phyloP scores from a whole-genome alignment of 2,113 vertebrate species.

The Corythaixoides concolor region DNA sequence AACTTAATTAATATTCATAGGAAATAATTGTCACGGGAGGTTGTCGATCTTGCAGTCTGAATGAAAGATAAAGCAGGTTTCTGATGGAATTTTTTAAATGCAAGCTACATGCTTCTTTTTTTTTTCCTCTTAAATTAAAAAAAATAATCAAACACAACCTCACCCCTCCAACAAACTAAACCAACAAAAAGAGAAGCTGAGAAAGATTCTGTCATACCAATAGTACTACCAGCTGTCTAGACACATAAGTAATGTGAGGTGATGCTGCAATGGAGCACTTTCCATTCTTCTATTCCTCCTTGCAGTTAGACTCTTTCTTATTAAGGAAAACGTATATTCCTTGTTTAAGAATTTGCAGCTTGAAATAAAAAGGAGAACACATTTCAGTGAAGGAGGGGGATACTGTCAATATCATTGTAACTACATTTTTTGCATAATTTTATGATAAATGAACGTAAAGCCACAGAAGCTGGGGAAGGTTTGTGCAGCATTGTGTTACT shows the following conservation, averaged over 20 bases:
- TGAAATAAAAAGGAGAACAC: conserved; percentile 56
- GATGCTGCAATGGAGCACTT: neutral
- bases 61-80: conserved; percentile 69
- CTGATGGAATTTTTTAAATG: conserved; percentile 36
- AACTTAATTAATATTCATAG: conserved; percentile 75
- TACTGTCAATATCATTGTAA: conserved; percentile 39
- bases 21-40: conserved; percentile 72
- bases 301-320: neutral
- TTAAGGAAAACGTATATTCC: neutral
- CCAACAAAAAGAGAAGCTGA: neutral
- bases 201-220: neutral
- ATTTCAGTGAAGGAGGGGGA: conserved; percentile 50
- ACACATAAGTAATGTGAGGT: neutral
- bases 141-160: neutral
- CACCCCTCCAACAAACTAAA: neutral
- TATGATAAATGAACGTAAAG: conserved; percentile 58
- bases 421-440: conserved; percentile 52
- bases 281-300: neutral
- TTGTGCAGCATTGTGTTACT: conserved; percentile 11
- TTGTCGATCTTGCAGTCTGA: conserved; percentile 63
- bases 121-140: conserved; percentile 4
- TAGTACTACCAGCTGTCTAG: neutral
- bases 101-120: neutral
- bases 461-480: conserved; percentile 43
- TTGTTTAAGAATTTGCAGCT: neutral